Evolutionary conservation across 2,797 vertebrate species (phyloP).

Genomic region (Allobates femoralis): DNA sequence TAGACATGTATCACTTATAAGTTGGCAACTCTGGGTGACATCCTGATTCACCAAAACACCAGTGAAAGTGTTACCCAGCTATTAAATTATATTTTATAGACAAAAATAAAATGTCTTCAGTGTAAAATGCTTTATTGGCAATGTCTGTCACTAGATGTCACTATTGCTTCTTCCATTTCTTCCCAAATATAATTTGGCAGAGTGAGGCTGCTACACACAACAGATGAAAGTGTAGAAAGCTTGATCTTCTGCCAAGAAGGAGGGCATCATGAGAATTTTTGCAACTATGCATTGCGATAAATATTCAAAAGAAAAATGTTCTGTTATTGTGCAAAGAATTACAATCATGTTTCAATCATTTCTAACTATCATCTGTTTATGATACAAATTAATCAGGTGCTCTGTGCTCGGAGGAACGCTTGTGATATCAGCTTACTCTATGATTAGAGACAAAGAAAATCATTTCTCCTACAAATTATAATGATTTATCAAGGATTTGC

Average conservation of each 20-base stretch:
- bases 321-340: conserved; percentile 55
- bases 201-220: not conserved
- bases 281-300: conserved; percentile 37
- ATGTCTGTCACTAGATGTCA: conserved; percentile 68
- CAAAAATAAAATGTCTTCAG: not conserved
- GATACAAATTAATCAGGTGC: conserved; percentile 52
- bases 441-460: not conserved
- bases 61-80: too few species aligned
- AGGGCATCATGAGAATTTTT: conserved; percentile 39
- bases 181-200: not conserved
- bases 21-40: too few species aligned
- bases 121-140: not conserved
- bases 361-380: conserved; percentile 50
- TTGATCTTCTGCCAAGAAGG: not conserved
- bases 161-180: conserved; percentile 61
- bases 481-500: not conserved
- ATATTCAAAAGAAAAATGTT: conserved; percentile 57
- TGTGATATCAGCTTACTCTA: conserved; percentile 15
- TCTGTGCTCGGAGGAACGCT: not conserved
- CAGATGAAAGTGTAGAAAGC: conserved; percentile 13
- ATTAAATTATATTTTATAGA: too few species aligned
- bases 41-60: too few species aligned
- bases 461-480: not conserved
- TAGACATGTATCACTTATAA: too few species aligned
- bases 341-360: conserved; percentile 54